Percentiles rank a stretch among this genome's conserved stretches.
phyloP scores from a whole-genome alignment of 2,888 invertebrate species.

The Cataglyphis rosenhaueri region DNA sequence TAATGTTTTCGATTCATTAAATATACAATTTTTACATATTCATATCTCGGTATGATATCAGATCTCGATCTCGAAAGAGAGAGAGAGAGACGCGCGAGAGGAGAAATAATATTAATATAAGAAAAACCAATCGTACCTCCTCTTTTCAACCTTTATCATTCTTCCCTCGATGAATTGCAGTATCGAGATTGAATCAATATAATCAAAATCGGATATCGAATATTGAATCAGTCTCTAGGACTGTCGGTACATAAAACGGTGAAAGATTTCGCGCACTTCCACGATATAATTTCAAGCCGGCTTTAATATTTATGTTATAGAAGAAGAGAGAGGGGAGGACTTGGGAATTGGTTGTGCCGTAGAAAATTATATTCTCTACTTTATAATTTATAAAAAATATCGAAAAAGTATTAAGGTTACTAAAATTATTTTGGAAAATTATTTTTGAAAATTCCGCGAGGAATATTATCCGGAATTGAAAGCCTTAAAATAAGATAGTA shows the following conservation, averaged over 20 bases:
- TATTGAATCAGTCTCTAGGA: constrained; percentile 34
- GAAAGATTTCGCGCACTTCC: constrained; percentile 32
- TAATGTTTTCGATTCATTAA: constrained; percentile 33
- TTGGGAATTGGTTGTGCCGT: neutral
- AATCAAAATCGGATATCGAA: constrained; percentile 50
- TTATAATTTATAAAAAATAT: neutral
- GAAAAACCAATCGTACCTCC: neutral
- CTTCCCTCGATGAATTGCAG: constrained; percentile 14
- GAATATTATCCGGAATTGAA: neutral
- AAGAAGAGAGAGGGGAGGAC: neutral
- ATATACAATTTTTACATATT: constrained; percentile 20
- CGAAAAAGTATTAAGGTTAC: neutral
- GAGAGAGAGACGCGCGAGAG: neutral
- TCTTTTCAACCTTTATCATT: too few relatives aligned
- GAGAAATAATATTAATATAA: constrained; percentile 49
- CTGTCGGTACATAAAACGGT: constrained; percentile 31
- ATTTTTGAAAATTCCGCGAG: neutral
- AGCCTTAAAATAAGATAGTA: neutral
- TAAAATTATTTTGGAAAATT: neutral
- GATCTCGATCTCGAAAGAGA: neutral
- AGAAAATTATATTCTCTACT: neutral
- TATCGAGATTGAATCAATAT: constrained; percentile 48
- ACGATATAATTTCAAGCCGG: constrained; percentile 10
- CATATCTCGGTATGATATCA: constrained; percentile 1
- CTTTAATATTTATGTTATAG: neutral